Conservation (phyloP, 2,113 vertebrate species). For the Ochotona curzoniae region DNA sequence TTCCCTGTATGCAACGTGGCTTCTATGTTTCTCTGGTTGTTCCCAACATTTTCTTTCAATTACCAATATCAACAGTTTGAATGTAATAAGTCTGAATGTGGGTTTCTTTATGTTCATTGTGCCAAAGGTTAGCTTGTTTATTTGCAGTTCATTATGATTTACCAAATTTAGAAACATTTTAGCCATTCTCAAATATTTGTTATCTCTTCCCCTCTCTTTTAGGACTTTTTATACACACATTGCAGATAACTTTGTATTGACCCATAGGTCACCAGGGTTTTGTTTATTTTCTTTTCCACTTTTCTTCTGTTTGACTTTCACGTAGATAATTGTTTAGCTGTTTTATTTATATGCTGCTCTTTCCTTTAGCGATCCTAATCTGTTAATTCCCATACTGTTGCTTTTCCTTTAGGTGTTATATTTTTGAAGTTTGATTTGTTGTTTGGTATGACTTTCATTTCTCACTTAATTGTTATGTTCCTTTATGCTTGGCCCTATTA, state of each 20-base stretch:
- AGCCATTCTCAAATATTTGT: background rate
- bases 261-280: background rate
- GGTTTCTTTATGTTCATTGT: background rate
- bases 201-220: background rate
- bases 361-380: background rate
- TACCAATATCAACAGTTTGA: background rate
- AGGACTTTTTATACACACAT: background rate
- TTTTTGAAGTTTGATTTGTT: constrained; percentile 30
- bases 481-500: constrained; percentile 15
- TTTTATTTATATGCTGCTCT: background rate
- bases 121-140: background rate
- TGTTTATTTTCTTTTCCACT: constrained; percentile 9
- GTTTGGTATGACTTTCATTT: constrained; percentile 21
- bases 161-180: background rate
- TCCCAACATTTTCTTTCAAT: constrained; percentile 33
- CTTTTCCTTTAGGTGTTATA: constrained; percentile 8
- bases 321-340: background rate
- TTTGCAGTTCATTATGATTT: background rate
- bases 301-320: background rate
- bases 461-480: background rate
- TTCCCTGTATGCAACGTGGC: background rate
- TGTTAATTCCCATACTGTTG: background rate
- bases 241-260: background rate
- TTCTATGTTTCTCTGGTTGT: background rate
- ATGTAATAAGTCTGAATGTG: background rate